Percentiles rank a stretch among this genome's conserved stretches.
These are phyloP conservation scores for Boulengeromyrus knoepffleri DNA, from an alignment of 2,113 vertebrate species.

Conservation along the genomic window DNA sequence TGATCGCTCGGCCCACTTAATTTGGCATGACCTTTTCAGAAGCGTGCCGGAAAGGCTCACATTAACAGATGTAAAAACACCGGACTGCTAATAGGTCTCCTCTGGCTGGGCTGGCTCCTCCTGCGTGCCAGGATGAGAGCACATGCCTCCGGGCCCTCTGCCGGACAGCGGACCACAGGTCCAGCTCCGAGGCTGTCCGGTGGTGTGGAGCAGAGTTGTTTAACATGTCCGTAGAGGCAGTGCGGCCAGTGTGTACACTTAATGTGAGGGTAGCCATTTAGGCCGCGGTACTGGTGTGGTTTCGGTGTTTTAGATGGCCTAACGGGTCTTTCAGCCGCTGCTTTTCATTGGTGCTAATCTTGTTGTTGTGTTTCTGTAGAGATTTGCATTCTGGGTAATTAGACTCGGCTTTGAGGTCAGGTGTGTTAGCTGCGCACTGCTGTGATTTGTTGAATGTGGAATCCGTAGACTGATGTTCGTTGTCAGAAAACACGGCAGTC, in stretches of 20 bases:
- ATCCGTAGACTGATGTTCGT: not conserved
- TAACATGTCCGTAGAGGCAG: not conserved
- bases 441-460: not conserved
- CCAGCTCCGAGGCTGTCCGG: not conserved
- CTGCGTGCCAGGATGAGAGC: not conserved
- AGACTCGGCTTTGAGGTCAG: not conserved
- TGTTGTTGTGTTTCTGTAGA: not conserved
- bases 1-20: slow-evolving; percentile 15
- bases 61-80: slow-evolving; percentile 13
- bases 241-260: not conserved
- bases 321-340: not conserved
- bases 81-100: not conserved
- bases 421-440: not conserved
- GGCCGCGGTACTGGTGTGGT: not conserved
- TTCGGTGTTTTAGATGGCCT: not conserved
- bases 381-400: slow-evolving; percentile 14
- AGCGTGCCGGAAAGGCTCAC: not conserved
- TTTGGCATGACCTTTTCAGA: slow-evolving; percentile 22
- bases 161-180: not conserved
- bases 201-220: not conserved
- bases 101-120: not conserved
- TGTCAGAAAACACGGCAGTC: not conserved
- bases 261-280: not conserved
- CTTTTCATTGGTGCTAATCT: not conserved
- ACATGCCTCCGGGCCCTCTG: not conserved